phyloP scores from a whole-genome alignment of 2,113 vertebrate species.

The Galemys pyrenaicus region DNA sequence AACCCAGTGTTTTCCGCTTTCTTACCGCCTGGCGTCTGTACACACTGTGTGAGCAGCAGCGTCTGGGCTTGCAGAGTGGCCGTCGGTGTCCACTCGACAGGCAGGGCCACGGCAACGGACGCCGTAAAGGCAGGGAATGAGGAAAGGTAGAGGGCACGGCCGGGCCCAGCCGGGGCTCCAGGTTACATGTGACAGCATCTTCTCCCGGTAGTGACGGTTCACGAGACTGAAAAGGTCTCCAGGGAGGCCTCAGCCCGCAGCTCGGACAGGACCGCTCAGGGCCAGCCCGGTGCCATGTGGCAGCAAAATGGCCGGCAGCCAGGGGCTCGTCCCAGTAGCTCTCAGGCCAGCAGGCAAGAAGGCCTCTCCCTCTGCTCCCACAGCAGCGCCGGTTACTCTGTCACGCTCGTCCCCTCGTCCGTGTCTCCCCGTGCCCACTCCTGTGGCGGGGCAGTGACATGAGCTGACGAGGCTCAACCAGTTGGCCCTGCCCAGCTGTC shows the following conservation, averaged over 20 bases:
- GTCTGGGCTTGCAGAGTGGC: not conserved
- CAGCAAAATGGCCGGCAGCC: too few species aligned
- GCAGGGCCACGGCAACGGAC: fast-evolving
- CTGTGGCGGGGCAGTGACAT: not conserved
- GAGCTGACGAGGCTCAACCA: fast-evolving
- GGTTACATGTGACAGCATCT: not conserved
- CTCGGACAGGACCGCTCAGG: fast-evolving
- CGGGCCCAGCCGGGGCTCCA: not conserved
- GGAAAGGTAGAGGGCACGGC: not conserved
- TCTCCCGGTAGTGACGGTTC: not conserved
- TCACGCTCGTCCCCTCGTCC: fast-evolving
- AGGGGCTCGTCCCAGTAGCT: too few species aligned
- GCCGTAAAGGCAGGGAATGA: not conserved
- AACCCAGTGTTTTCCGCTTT: not conserved
- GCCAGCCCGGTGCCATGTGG: not conserved
- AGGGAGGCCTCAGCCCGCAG: not conserved
- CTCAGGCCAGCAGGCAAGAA: not conserved
- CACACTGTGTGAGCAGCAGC: too few species aligned
- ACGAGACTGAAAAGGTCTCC: not conserved
- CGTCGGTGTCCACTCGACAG: fast-evolving
- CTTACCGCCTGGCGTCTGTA: fast-evolving
- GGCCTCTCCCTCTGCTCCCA: not conserved
- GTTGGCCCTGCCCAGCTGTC: not conserved
- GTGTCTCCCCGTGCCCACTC: not conserved
- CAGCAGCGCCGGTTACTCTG: not conserved